phyloP scores from a whole-genome alignment of 2,888 invertebrate genomes.

The Eumerus sabulonum region DNA sequence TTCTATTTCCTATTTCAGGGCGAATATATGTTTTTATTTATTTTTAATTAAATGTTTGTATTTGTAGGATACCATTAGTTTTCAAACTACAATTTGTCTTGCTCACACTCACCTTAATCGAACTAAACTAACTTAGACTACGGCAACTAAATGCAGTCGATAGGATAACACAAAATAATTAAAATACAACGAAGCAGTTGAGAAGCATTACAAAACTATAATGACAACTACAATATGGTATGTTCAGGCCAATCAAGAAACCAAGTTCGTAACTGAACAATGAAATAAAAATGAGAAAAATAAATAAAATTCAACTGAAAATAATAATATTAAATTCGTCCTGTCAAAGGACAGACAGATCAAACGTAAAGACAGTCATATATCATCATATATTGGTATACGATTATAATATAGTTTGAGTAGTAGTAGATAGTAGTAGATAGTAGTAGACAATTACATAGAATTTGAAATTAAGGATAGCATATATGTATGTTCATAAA shows the following conservation, averaged over 20 bases:
- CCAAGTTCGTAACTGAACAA: slow-evolving; percentile 13
- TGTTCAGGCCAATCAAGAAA: slow-evolving; percentile 53
- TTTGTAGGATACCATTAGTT: too few species aligned
- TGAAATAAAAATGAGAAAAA: slow-evolving; percentile 1
- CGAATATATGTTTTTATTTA: too few species aligned
- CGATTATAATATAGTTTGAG: slow-evolving; percentile 4
- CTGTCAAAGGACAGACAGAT: slow-evolving; percentile 52
- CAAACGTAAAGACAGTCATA: slow-evolving; percentile 55
- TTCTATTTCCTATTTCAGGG: too few species aligned
- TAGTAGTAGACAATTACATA: slow-evolving; percentile 2
- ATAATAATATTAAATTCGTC: slow-evolving; percentile 36
- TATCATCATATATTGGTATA: slow-evolving; percentile 29
- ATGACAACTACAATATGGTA: slow-evolving; percentile 47
- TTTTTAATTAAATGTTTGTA: too few species aligned
- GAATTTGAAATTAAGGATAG: slow-evolving; percentile 23
- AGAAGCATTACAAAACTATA: slow-evolving; percentile 51
- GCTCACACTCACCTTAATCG: slow-evolving; percentile 26
- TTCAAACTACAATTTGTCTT: too few species aligned
- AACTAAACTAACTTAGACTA: slow-evolving; percentile 35
- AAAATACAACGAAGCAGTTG: slow-evolving; percentile 26
- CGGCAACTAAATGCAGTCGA: slow-evolving; percentile 51
- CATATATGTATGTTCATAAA: slow-evolving; percentile 34
- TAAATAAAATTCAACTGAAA: slow-evolving; percentile 9
- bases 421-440: slow-evolving; percentile 9
- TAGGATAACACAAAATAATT: slow-evolving; percentile 13